Conservation (phyloP, 1,140 invertebrate species). For the Tenebrio molitor region DNA sequence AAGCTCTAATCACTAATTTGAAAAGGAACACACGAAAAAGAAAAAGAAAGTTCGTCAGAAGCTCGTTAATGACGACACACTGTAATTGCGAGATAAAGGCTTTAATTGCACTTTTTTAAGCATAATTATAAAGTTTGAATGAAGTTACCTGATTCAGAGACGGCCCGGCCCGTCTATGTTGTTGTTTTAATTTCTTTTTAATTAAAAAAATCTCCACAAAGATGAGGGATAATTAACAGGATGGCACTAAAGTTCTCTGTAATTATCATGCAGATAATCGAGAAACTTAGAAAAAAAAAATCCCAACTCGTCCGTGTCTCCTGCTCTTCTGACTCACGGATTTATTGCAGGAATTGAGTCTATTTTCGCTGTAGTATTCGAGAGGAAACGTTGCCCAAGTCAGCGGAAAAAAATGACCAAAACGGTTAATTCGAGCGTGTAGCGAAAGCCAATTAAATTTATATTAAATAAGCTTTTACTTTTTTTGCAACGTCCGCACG, state of each 20-base stretch:
- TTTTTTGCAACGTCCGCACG: background rate
- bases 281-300: background rate
- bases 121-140: conserved; percentile 24
- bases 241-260: background rate
- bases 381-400: no score
- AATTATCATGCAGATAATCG: background rate
- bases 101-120: conserved; percentile 31
- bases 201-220: conserved; percentile 18
- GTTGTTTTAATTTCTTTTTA: conserved; percentile 33
- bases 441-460: background rate
- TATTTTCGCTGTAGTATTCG: no score
- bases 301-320: no score
- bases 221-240: conserved; percentile 8
- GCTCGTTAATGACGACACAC: conserved; percentile 15
- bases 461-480: background rate
- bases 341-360: no score
- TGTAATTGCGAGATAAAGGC: conserved; percentile 30
- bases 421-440: background rate
- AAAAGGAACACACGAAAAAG: background rate
- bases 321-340: no score
- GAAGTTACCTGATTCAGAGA: conserved; percentile 21
- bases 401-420: background rate
- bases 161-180: conserved; percentile 15
- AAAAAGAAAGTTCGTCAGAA: background rate
- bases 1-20: background rate